Percentiles rank a stretch among this genome's conserved stretches.
These are phyloP conservation scores for Poecilia picta DNA, from an alignment of 2,797 vertebrate species.

Conservation along the genomic window DNA sequence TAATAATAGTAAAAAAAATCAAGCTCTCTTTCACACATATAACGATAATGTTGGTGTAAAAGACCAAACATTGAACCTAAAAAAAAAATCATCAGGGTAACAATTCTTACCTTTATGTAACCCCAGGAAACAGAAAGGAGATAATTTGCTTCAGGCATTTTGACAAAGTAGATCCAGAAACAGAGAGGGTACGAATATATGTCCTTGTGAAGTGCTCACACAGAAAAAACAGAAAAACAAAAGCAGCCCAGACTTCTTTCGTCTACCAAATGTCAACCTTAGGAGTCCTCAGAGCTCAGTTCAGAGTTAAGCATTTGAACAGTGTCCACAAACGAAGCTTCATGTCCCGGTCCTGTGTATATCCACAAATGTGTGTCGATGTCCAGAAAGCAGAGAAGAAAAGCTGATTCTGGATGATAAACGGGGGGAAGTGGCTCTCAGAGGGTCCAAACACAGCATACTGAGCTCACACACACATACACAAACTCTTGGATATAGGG, in stretches of 20 bases:
- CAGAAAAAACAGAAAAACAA: constrained; percentile 16
- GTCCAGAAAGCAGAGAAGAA: constrained; percentile 32
- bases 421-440: constrained; percentile 32
- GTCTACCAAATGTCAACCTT: constrained; percentile 53
- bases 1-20: not conserved
- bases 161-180: constrained; percentile 71
- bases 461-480: constrained; percentile 25
- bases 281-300: constrained; percentile 13
- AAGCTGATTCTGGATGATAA: constrained; percentile 31
- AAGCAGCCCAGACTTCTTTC: constrained; percentile 30
- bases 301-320: constrained; percentile 61
- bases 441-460: constrained; percentile 54
- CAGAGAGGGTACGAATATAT: constrained; percentile 25
- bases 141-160: constrained; percentile 99
- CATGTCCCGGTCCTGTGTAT: constrained; percentile 46
- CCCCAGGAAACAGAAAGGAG: constrained; percentile 98
- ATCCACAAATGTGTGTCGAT: constrained; percentile 42
- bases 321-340: constrained; percentile 62
- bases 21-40: not conserved
- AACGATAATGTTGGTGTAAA: not conserved
- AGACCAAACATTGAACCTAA: constrained; percentile 38
- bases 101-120: constrained; percentile 96
- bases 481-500: constrained; percentile 20
- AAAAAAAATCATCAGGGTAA: not conserved
- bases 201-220: constrained; percentile 16